Percentiles rank a stretch among this genome's conserved stretches.
Conservation (phyloP, 2,797 vertebrate genomes). For the Sebastes ruberrimus region DNA sequence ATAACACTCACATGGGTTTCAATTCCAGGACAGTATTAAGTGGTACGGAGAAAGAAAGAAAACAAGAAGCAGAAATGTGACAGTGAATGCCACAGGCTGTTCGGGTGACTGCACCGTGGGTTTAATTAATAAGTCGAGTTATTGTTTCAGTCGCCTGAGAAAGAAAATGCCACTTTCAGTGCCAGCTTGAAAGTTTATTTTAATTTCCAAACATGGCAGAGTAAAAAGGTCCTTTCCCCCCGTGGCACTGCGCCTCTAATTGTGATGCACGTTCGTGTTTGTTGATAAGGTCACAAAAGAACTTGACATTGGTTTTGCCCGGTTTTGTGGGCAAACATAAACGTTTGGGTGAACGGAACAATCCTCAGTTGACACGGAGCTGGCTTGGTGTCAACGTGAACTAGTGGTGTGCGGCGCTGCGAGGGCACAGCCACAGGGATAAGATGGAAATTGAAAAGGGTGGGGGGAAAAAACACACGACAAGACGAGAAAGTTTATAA, state of each 20-base stretch:
- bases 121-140: slow-evolving; percentile 11
- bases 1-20: background rate
- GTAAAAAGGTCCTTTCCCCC: background rate
- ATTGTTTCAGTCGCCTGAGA: slow-evolving; percentile 1
- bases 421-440: background rate
- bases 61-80: background rate
- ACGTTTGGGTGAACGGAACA: slow-evolving; percentile 48
- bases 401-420: background rate
- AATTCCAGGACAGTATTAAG: background rate
- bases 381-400: background rate
- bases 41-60: background rate
- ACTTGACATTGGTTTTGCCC: slow-evolving; percentile 35
- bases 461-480: background rate
- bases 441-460: slow-evolving; percentile 32
- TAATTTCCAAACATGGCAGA: slow-evolving; percentile 33
- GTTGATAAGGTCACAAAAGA: slow-evolving; percentile 58
- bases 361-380: background rate
- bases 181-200: slow-evolving; percentile 48
- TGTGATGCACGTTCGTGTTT: slow-evolving; percentile 44
- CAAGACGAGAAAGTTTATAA: background rate
- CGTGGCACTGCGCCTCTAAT: slow-evolving; percentile 33
- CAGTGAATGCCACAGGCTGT: background rate
- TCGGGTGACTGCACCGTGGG: background rate
- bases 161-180: slow-evolving; percentile 9
- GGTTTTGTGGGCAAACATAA: slow-evolving; percentile 57